Percentiles rank a stretch among this genome's conserved stretches.
phyloP scores from a whole-genome alignment of 2,888 invertebrate genomes.

The Epinotia ramella region DNA sequence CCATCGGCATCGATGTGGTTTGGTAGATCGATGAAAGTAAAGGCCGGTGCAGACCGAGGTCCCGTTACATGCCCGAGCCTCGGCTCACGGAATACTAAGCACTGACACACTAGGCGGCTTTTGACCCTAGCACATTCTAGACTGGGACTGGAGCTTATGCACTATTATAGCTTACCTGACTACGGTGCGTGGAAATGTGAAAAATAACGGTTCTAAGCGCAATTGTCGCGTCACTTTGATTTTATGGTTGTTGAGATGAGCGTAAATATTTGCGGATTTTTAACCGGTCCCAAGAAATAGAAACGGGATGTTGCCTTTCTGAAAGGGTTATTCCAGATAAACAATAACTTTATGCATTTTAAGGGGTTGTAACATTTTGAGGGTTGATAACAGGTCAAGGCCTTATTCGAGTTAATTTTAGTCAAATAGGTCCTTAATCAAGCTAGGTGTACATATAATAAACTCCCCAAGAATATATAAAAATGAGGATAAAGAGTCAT shows the following conservation, averaged over 20 bases:
- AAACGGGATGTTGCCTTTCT: neutral
- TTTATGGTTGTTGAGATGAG: neutral
- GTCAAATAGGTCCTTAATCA: too few relatives aligned
- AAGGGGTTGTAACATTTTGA: too few relatives aligned
- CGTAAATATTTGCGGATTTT: neutral
- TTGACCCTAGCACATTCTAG: conserved; percentile 85
- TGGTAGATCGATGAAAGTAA: conserved; percentile 84
- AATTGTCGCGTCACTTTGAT: neutral
- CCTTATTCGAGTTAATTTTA: too few relatives aligned
- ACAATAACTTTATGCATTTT: too few relatives aligned
- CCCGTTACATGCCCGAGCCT: conserved; percentile 80
- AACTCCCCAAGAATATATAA: too few relatives aligned
- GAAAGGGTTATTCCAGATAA: neutral
- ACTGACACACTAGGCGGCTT: conserved; percentile 85
- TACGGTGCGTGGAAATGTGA: conserved; percentile 11
- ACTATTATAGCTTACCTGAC: conserved; percentile 53
- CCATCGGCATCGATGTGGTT: conserved; percentile 74
- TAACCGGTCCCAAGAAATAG: neutral
- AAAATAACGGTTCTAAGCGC: conserved; percentile 22
- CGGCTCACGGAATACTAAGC: conserved; percentile 83
- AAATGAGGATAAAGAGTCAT: too few relatives aligned
- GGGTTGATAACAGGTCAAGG: too few relatives aligned
- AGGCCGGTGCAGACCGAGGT: conserved; percentile 79
- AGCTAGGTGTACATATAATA: too few relatives aligned
- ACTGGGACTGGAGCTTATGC: conserved; percentile 77